A percentile compares a stretch with the other conserved stretches of the same genome.
Conservation (phyloP, 2,113 vertebrate species). For the Collichthys lucidus region DNA sequence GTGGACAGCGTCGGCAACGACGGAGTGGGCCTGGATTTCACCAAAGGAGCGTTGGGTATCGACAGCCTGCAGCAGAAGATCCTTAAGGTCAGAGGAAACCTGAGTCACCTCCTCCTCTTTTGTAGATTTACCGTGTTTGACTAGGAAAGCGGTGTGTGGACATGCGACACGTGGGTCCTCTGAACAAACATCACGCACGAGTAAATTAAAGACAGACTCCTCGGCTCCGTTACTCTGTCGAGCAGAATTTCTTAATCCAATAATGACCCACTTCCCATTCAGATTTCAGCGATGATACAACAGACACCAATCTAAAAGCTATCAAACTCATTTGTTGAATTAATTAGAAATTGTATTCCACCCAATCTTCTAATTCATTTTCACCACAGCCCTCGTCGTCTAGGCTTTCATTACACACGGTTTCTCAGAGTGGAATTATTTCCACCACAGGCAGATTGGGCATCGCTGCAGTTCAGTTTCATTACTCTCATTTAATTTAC, state of each 20-base stretch:
- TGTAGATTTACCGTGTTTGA: slow-evolving; percentile 21
- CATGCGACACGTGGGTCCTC: background rate
- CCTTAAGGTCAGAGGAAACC: slow-evolving; percentile 83
- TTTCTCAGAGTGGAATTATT: background rate
- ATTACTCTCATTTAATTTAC: background rate
- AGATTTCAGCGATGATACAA: background rate
- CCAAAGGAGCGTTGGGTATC: slow-evolving; percentile 89
- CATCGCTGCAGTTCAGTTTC: background rate
- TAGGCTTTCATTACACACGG: background rate
- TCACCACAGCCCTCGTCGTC: background rate
- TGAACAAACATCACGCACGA: too few species aligned
- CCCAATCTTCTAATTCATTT: background rate
- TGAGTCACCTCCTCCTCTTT: rapidly evolving
- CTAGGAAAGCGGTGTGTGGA: background rate
- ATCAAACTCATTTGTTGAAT: background rate
- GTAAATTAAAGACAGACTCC: background rate
- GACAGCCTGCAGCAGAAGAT: slow-evolving; percentile 96
- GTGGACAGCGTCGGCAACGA: slow-evolving; percentile 87
- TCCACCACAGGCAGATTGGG: background rate
- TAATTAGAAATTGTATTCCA: background rate
- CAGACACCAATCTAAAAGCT: background rate
- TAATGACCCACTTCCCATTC: background rate
- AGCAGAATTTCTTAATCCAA: background rate
- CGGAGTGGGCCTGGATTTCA: slow-evolving; percentile 88
- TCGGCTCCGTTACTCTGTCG: background rate